Conservation (phyloP, 2,888 invertebrate species). For the Orchesella flavescens region DNA sequence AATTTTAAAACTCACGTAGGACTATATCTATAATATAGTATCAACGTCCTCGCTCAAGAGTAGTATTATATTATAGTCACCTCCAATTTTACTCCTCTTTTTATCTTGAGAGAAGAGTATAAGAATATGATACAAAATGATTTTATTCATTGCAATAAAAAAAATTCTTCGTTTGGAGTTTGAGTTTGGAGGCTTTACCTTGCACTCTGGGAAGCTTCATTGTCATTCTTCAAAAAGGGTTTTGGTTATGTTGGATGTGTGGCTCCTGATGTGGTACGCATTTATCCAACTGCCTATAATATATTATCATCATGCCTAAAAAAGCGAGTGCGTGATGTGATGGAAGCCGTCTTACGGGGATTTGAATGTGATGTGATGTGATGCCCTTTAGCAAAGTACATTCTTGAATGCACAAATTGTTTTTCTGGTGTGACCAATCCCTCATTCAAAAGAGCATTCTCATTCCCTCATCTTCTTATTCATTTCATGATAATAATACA, state of each 20-base stretch:
- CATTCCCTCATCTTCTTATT: not conserved
- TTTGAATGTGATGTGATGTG: not conserved
- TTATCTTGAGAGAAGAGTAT: too few relatives aligned
- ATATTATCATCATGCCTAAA: too few relatives aligned
- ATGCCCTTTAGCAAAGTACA: slow-evolving; percentile 43
- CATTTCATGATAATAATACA: slow-evolving; percentile 8
- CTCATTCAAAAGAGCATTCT: slow-evolving; percentile 21
- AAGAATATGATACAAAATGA: too few relatives aligned
- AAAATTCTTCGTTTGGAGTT: too few relatives aligned
- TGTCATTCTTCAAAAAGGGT: slow-evolving; percentile 9
- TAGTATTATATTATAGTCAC: too few relatives aligned
- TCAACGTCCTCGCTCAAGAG: too few relatives aligned
- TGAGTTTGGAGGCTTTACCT: slow-evolving; percentile 13
- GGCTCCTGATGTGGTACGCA: slow-evolving; percentile 31
- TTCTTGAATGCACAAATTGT: slow-evolving; percentile 39
- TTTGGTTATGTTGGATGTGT: not conserved
- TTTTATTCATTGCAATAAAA: too few relatives aligned
- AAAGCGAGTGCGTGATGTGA: too few relatives aligned
- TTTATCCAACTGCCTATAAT: not conserved
- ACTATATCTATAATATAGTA: too few relatives aligned
- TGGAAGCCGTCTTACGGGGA: too few relatives aligned
- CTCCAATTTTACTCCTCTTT: too few relatives aligned
- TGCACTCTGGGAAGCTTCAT: slow-evolving; percentile 32
- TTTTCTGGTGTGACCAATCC: slow-evolving; percentile 48
- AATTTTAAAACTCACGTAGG: too few relatives aligned